Evolutionary conservation across 2,888 invertebrate species (phyloP), one percentile per base, ranked within the genome.

Genomic region (Laspeyria flexula): DNA sequence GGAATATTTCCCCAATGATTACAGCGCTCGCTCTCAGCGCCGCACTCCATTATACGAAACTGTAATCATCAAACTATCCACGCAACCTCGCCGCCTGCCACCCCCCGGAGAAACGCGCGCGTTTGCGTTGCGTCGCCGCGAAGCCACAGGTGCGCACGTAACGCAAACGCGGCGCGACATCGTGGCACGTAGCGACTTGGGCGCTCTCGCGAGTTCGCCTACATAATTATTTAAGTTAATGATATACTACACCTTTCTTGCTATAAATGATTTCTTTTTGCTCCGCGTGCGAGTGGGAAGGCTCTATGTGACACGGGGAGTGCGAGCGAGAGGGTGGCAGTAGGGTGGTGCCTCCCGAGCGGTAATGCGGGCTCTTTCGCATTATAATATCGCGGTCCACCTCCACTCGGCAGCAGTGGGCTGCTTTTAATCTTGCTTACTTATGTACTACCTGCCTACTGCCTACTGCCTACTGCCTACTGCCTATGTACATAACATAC

Each of bases 171-270:
- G 55, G 6, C 45, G 48, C n/a, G 41, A n/a, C 2, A 3, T 3
- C 3, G 25, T 15, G 21, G 27, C 18, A 41, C n/a, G n/a, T 59
- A 16, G 55, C 25, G 64, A 69, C 74, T 75, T 43, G 60, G 64
- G 25, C 10, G n/a, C 5, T 50, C 54, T 33, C 53, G 50, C 66
- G 60, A 69, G 71, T 74, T 76, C 83, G 78, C 77, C 82, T 74
- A 82, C 84, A 82, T 90, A 86, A 90, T 90, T 90, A 90, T 90
- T 89, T 88, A 85, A 90, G 85, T 85, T 90, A 90, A 91, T 91
- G 88, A 90, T 89, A 86, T 88, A 85, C 81, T 83, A 86, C 88
- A 87, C 84, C 83, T 88, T 85, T 82, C 80, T 77, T 77, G 77
- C 67, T 72, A 73, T 84, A 86, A 90, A 86, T 87, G 79, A 84